Base-by-base conservation (phyloP, 2,797 vertebrate species). In the Sebastes miniatus region DNA sequence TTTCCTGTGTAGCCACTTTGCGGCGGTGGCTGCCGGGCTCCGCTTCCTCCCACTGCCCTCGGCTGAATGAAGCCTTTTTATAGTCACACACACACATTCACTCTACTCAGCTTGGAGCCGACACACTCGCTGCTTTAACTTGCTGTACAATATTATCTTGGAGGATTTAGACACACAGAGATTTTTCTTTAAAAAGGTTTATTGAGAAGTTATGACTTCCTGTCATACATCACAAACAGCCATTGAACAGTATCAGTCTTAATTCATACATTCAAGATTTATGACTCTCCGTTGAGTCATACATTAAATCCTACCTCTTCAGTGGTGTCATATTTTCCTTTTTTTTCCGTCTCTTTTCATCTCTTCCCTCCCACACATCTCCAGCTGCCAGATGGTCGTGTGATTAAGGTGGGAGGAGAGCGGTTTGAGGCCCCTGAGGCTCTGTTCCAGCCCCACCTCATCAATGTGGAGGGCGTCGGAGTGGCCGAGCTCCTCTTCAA, bases 341-440 rank as follows among this genome's bases (percentile, higher is more conserved):
- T 71, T 63, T 63, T 32, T 22, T 3, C 24, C 24, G 25, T 72
- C 56, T 73, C 79, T 76, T 83, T 87, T 86, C 69, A 22, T 86
- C 79, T 86, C 80, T 13, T 80, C 22, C 85, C 87, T 90, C 82
- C 81, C 84, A 87, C 89, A 66, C 85, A n/a, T 76, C 79, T 90
- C 68, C 91, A 99, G 98, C 98, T 99, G 87, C 99, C 99, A 81
- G 98, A 99, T 91, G 98, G 99, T 79, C 95, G 98, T 86, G 95
- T 99, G 94, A 99, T 99, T 94, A 99, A 99, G 96, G 98, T 99
- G 2, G 98, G 98, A 79, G 98, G 98, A 77, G 98, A 99, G 93
- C 95, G 98, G 64, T 99, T 99, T 75, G 98, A 99, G 94, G 98
- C 98, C 70, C 98, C 98, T 0, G 98, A 99, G 94, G 98, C 98